Evolutionary conservation across 2,797 vertebrate species (phyloP).

Genomic region (Sebastes vulpes): DNA sequence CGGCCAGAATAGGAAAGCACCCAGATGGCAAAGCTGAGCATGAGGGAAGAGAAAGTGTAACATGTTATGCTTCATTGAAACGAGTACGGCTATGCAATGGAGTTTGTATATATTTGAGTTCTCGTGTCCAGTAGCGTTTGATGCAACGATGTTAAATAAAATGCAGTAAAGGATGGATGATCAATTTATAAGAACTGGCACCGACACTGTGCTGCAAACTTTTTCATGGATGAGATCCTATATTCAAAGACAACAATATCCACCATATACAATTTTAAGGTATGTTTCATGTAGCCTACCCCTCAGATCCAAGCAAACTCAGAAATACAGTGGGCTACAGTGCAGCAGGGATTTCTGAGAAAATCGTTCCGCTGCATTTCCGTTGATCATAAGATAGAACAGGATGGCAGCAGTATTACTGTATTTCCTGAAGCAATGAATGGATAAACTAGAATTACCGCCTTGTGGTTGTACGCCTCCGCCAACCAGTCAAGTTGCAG

Average conservation of each 20-base stretch:
- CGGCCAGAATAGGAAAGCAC: slow-evolving; percentile 47
- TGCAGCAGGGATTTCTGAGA: neutral
- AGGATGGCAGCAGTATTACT: neutral
- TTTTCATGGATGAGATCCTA: neutral
- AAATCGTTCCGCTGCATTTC: no score
- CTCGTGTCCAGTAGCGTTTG: neutral
- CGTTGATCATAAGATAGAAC: neutral
- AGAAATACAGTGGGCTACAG: neutral
- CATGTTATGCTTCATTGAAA: slow-evolving; percentile 25
- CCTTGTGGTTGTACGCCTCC: no score
- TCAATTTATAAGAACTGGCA: neutral
- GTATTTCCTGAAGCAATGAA: neutral
- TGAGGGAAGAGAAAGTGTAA: slow-evolving; percentile 12
- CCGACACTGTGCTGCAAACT: neutral
- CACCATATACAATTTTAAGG: neutral
- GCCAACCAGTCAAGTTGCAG: neutral
- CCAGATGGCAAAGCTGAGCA: slow-evolving; percentile 49
- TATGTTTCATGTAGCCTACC: neutral
- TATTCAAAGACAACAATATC: neutral
- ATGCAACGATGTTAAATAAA: neutral
- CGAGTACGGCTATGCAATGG: neutral
- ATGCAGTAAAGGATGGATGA: neutral
- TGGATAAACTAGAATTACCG: neutral
- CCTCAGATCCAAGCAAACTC: neutral
- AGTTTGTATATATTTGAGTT: slow-evolving; percentile 1